A percentile compares a stretch with the other conserved stretches of the same genome.
These are phyloP conservation scores for Eutrigla gurnardus DNA, from an alignment of 2,797 vertebrate genomes.

Conservation along the genomic window DNA sequence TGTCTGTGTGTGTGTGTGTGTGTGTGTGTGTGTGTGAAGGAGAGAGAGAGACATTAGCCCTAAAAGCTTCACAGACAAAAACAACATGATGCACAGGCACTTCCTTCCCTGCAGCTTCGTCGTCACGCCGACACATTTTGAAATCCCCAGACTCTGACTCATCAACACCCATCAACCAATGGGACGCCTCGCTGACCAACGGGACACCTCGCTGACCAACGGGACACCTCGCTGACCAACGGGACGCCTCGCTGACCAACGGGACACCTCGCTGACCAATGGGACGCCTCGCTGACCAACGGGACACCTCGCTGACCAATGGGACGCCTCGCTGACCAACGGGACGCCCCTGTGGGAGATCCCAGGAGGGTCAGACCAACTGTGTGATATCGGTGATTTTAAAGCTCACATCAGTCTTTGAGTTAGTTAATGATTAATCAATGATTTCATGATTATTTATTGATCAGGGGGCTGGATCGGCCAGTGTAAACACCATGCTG, in stretches of 20 bases:
- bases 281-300: slow-evolving; percentile 22
- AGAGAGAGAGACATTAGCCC: slow-evolving; percentile 24
- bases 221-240: neutral
- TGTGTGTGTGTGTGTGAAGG: slow-evolving; percentile 9
- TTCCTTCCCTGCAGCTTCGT: slow-evolving; percentile 67
- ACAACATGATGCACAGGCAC: slow-evolving; percentile 66
- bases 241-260: slow-evolving; percentile 22
- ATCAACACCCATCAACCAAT: slow-evolving; percentile 43
- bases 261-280: neutral
- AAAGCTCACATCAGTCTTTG: too few species aligned
- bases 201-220: slow-evolving; percentile 22
- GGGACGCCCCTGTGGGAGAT: slow-evolving; percentile 45
- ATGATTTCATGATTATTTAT: too few species aligned
- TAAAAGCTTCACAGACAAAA: slow-evolving; percentile 47
- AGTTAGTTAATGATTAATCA: too few species aligned
- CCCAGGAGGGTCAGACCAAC: slow-evolving; percentile 22
- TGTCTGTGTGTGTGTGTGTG: slow-evolving; percentile 5
- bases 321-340: neutral
- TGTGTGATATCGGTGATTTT: too few species aligned
- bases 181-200: neutral
- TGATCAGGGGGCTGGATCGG: too few species aligned
- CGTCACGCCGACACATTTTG: slow-evolving; percentile 44
- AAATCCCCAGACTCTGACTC: slow-evolving; percentile 43
- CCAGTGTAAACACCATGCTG: too few species aligned
- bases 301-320: slow-evolving; percentile 20